Conservation (phyloP, 1,140 invertebrate species). For the Steinernema khuongi region DNA sequence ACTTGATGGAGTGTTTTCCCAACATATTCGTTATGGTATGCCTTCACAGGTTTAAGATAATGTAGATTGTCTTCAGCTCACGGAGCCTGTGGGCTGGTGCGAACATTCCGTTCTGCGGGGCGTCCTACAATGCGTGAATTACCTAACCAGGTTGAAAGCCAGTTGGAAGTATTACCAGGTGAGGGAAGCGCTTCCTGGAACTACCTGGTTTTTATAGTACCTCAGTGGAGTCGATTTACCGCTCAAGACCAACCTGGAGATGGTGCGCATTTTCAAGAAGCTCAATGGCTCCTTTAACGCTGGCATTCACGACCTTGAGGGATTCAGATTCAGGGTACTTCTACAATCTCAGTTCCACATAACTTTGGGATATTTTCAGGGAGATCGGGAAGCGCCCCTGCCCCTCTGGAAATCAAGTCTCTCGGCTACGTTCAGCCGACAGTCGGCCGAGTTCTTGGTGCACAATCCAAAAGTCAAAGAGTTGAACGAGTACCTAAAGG, state of each 20-base stretch:
- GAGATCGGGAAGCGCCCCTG: constrained; percentile 20
- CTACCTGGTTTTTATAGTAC: too few species aligned
- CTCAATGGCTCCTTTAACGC: constrained; percentile 41
- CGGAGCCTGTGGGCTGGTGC: constrained; percentile 25
- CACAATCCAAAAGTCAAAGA: constrained; percentile 32
- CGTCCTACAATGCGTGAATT: constrained; percentile 41
- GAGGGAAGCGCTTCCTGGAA: not conserved
- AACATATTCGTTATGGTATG: constrained; percentile 50
- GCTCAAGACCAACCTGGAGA: too few species aligned
- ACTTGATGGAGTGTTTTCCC: constrained; percentile 39
- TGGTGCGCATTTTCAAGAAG: too few species aligned
- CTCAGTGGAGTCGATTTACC: too few species aligned
- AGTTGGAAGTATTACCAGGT: constrained; percentile 47
- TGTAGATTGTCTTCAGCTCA: not conserved
- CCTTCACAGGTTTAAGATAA: not conserved
- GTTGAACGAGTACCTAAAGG: constrained; percentile 29
- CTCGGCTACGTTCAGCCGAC: constrained; percentile 38
- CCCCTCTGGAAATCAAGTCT: constrained; percentile 47
- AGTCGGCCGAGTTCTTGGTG: constrained; percentile 35
- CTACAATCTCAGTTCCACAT: not conserved
- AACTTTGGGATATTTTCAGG: not conserved
- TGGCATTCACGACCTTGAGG: constrained; percentile 33
- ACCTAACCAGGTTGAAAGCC: constrained; percentile 37
- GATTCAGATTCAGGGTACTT: constrained; percentile 13
- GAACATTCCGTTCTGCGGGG: constrained; percentile 41